Conservation (phyloP, 2,113 vertebrate genomes). For the Lophius piscatorius region DNA sequence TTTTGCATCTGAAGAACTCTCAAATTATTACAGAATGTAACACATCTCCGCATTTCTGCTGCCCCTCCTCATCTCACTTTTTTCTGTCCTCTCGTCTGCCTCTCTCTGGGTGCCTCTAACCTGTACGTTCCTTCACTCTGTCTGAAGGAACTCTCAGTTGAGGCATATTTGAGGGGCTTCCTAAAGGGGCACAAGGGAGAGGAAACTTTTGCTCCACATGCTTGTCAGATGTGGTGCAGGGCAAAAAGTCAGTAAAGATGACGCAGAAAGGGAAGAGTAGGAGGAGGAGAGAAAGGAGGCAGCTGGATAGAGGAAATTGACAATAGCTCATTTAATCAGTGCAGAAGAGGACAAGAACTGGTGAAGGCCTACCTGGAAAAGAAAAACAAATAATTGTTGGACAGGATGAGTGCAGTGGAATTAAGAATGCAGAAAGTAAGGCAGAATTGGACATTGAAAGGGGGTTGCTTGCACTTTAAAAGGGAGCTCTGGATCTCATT, state of each 20-base stretch:
- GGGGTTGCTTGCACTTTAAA: conserved; percentile 35
- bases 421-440: conserved; percentile 20
- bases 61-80: conserved; percentile 26
- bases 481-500: conserved; percentile 78
- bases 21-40: conserved; percentile 35
- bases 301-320: conserved; percentile 12
- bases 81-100: conserved; percentile 17
- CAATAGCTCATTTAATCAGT: neutral
- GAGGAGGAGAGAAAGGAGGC: neutral
- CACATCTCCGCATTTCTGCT: conserved; percentile 34
- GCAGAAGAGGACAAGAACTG: neutral
- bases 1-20: conserved; percentile 33
- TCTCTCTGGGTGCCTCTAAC: conserved; percentile 32
- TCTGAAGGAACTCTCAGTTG: conserved; percentile 61
- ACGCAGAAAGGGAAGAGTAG: conserved; percentile 40
- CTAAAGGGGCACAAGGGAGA: conserved; percentile 63
- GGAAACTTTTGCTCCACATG: conserved; percentile 79
- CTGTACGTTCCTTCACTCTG: conserved; percentile 22
- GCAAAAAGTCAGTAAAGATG: conserved; percentile 45
- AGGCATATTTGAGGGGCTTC: conserved; percentile 68
- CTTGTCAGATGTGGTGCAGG: conserved; percentile 77
- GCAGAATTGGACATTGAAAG: neutral
- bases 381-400: conserved; percentile 7
- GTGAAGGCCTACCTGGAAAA: neutral
- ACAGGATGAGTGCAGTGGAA: neutral